Base-by-base conservation (phyloP, 2,888 invertebrate species). In the Drosophila longiperda region DNA sequence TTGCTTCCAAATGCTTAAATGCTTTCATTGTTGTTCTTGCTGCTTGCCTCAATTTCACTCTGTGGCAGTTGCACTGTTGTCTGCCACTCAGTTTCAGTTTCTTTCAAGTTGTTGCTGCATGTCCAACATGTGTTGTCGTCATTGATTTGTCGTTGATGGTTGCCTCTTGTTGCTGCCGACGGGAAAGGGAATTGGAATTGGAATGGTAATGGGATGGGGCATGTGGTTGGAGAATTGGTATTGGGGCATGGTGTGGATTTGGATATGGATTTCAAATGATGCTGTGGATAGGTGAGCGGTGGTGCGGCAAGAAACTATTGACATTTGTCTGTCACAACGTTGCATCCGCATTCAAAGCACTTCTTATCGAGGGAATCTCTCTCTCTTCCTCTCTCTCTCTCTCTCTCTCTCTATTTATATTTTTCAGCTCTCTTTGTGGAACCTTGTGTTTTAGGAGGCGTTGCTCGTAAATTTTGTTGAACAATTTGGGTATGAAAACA, bases 1-100 rank as follows among this genome's bases (percentile, higher is more conserved):
- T 90, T 91, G 90, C 90, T 90, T 86, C 87, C 87, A 88, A 91
- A 88, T 90, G 89, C 84, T 87, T 87, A 90, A 90, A 87, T 82
- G 89, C 90, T 80, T 80, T 78, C 80, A 82, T 81, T 82, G 78
- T 49, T 53, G 62, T 54, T 66, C 49, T 71, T 64, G 50, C 50
- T 67, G 72, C 32, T 73, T 57, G 45, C 42, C 64, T 55, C 59
- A 50, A 49, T 38, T 55, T 54, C 66, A 63, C 64, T 66, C 48
- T 69, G 63, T 55, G 73, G 57, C 75, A 66, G 70, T 66, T 66
- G 63, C 62, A 57, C 54, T 58, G 61, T 70, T 59, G 66, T 34
- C 66, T 66, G 77, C 79, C 73, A 78, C 77, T 80, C 77, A 74
- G 73, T 74, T 73, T 73, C 71, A 62, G 68, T 73, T 74, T 80